Percentiles rank a stretch among this genome's conserved stretches.
phyloP scores from a whole-genome alignment of 1,140 invertebrate species.

The Campoletis sonorensis region DNA sequence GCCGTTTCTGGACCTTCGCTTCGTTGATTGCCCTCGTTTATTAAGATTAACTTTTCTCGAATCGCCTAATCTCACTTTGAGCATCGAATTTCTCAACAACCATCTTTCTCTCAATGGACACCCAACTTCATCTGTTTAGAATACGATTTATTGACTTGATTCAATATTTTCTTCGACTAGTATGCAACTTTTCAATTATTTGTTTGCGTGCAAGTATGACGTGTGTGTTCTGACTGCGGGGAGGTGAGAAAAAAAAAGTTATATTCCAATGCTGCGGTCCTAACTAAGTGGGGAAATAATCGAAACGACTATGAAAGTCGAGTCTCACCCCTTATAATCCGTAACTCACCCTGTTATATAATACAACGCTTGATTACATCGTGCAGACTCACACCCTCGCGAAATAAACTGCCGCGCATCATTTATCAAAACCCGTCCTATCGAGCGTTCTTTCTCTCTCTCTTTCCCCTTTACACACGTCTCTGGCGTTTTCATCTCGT shows the following conservation, averaged over 20 bases:
- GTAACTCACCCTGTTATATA: conserved; percentile 61
- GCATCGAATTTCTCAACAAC: conserved; percentile 63
- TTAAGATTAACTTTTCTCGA: conserved; percentile 77
- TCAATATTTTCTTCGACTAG: neutral
- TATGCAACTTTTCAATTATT: neutral
- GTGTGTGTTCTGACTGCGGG: neutral
- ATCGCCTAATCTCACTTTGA: conserved; percentile 51
- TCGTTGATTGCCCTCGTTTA: conserved; percentile 76
- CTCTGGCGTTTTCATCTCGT: conserved; percentile 23
- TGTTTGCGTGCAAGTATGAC: neutral
- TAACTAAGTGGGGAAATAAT: conserved; percentile 20
- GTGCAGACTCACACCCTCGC: conserved; percentile 56
- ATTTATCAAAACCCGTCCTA: conserved; percentile 69
- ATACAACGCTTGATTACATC: conserved; percentile 69
- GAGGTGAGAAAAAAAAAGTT: neutral
- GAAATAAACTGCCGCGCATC: conserved; percentile 63
- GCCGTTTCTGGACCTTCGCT: conserved; percentile 53
- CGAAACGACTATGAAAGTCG: conserved; percentile 15
- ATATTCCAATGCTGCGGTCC: neutral
- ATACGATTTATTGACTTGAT: neutral
- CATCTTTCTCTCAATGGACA: conserved; percentile 35
- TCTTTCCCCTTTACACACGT: conserved; percentile 39
- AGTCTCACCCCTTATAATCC: conserved; percentile 30
- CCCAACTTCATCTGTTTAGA: neutral
- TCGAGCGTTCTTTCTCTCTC: conserved; percentile 15